Base-by-base conservation (phyloP, 2,888 invertebrate genomes). In the Empis stercorea region DNA sequence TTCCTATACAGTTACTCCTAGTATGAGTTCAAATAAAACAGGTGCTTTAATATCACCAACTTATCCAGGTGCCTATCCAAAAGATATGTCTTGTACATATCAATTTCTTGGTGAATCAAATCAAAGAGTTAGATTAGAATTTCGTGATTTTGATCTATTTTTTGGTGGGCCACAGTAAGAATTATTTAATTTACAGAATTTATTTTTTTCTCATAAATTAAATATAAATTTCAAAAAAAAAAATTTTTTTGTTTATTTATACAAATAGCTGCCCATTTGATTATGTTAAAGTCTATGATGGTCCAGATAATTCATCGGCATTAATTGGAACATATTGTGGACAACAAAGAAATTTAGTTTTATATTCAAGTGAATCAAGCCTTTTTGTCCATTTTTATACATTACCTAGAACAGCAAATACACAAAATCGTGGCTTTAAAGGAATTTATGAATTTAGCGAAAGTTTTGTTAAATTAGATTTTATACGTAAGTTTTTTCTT, bases 241-340 rank as follows among this genome's bases (percentile, higher is more conserved):
- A n/a, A n/a, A n/a, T n/a, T n/a, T n/a, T n/a, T 15, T 37, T 10
- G n/a, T 40, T n/a, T 42, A 30, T 36, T 32, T 45, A 13, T 36
- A 20, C n/a, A n/a, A n/a, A n/a, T n/a, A 97, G 97, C 71, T 99
- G 97, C 75, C 97, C 97, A 53, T 95, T 95, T 76, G 97, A 99
- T 76, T 93, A 84, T 75, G 87, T 99, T 61, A 91, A 91, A 72
- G 85, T 99, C 57, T 93, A 88, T 75, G 97, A 99, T 75, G 97
- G 97, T 56, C 78, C 82, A 55, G 84, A 89, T 71, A 87, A 85
- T 70, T 76, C 83, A 56, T 84, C 89, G 57, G 87, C 92, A 52
- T 80, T 88, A 64, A 93, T 96, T 70, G 94, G 93, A 64, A 93
- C 91, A 57, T 95, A 95, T 75, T 96, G 96, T 75, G 95, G 95